Conservation (phyloP, 2,888 invertebrate species). For the Synergus japonicus region DNA sequence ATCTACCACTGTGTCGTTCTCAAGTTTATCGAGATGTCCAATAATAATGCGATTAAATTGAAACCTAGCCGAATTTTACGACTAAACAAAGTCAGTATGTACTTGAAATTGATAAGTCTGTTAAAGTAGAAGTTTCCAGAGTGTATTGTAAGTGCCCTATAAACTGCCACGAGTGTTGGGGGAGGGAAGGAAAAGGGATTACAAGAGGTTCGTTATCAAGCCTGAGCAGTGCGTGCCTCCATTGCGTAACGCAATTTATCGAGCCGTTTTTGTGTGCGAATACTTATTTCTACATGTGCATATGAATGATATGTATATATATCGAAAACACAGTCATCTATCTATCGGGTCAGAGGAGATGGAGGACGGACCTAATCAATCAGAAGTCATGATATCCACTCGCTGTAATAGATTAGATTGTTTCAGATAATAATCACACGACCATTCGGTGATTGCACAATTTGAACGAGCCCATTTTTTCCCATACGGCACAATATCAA, state of each 20-base stretch:
- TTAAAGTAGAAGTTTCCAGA: neutral
- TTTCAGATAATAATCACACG: constrained; percentile 5
- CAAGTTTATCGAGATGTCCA: no score
- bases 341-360: constrained; percentile 2
- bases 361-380: constrained; percentile 8
- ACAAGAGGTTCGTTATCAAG: constrained; percentile 2
- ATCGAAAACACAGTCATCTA: neutral
- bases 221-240: neutral
- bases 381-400: constrained; percentile 25
- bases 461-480: constrained; percentile 31
- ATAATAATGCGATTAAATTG: no score
- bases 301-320: neutral
- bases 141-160: neutral
- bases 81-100: neutral
- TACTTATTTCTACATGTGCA: neutral
- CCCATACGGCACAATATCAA: neutral
- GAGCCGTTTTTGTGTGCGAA: neutral
- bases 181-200: neutral
- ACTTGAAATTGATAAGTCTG: neutral
- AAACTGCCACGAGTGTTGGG: neutral
- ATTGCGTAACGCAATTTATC: constrained; percentile 25
- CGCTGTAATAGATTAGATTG: constrained; percentile 24
- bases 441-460: constrained; percentile 10
- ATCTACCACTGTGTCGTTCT: no score
- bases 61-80: no score